Evolutionary conservation across 2,888 invertebrate genomes (phyloP).

Genomic region (Dolomedes plantarius): DNA sequence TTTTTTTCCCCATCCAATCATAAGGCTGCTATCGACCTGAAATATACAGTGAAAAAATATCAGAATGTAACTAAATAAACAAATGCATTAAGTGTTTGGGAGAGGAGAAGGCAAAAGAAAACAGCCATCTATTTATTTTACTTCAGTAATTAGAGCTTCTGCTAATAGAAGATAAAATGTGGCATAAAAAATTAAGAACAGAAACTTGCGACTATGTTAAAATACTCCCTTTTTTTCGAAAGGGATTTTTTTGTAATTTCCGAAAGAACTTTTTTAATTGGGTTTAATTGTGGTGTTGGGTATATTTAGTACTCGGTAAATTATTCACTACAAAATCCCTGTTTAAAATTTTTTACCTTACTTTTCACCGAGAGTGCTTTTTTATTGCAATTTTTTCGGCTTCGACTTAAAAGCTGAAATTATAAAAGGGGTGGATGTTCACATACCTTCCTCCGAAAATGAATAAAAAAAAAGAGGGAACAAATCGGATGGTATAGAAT

Average conservation of each 20-base stretch:
- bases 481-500: no score
- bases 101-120: not conserved
- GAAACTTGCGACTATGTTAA: conserved; percentile 50
- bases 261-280: conserved; percentile 39
- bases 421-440: no score
- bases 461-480: no score
- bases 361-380: not conserved
- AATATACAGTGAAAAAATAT: not conserved
- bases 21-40: not conserved
- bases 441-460: no score
- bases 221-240: conserved; percentile 43
- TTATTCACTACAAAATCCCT: conserved; percentile 62
- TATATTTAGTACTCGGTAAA: conserved; percentile 63
- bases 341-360: conserved; percentile 27
- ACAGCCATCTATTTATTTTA: not conserved
- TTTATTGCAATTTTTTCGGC: not conserved
- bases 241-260: conserved; percentile 29
- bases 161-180: conserved; percentile 67
- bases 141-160: conserved; percentile 65
- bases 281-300: conserved; percentile 60
- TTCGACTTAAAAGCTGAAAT: no score
- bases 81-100: not conserved
- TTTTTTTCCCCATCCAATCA: no score
- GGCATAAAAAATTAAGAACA: conserved; percentile 48
- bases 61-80: not conserved